Conservation (phyloP, 2,888 invertebrate genomes). For the Harpagoxenus sublaevis region DNA sequence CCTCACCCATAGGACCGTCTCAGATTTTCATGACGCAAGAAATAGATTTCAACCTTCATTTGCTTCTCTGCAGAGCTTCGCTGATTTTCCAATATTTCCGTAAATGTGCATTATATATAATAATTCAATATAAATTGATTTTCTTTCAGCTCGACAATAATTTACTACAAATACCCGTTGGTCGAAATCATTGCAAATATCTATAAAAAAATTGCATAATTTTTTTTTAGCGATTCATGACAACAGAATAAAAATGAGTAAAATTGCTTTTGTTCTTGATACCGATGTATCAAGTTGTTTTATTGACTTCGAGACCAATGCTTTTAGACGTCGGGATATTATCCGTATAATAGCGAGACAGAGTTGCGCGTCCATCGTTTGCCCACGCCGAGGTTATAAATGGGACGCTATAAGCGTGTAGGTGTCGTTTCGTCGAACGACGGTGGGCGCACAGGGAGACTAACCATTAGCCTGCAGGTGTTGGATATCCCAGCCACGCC, state of each 20-base stretch:
- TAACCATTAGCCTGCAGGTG: slow-evolving; percentile 83
- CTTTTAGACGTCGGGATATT: neutral
- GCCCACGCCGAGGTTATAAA: slow-evolving; percentile 74
- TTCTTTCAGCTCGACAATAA: neutral
- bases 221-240: neutral
- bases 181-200: neutral
- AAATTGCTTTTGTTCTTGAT: neutral
- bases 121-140: neutral
- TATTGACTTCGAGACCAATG: slow-evolving; percentile 43
- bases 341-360: slow-evolving; percentile 53
- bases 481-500: slow-evolving; percentile 80
- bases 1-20: slow-evolving; percentile 61
- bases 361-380: slow-evolving; percentile 66
- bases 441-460: slow-evolving; percentile 58
- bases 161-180: neutral
- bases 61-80: slow-evolving; percentile 1
- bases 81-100: slow-evolving; percentile 1
- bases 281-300: neutral
- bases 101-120: neutral
- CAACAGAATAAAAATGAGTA: neutral
- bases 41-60: slow-evolving; percentile 28
- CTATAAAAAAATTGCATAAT: neutral
- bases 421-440: slow-evolving; percentile 76
- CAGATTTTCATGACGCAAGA: slow-evolving; percentile 59
- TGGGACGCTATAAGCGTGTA: slow-evolving; percentile 73